A percentile compares a stretch with the other conserved stretches of the same genome.
phyloP scores from a whole-genome alignment of 2,113 vertebrate genomes.

The Cyprinus carpio region DNA sequence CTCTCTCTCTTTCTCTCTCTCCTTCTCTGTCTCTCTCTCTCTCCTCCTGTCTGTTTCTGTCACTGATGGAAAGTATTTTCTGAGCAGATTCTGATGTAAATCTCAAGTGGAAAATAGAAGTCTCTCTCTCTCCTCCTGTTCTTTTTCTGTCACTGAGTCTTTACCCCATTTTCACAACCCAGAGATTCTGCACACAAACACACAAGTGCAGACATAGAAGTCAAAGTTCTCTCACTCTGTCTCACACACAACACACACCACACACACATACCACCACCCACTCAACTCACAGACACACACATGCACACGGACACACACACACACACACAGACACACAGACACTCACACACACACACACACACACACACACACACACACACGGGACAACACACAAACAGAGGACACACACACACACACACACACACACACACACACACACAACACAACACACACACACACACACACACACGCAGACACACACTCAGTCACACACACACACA shows the following conservation, averaged over 20 bases:
- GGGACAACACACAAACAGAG: too few relatives aligned
- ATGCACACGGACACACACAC: too few relatives aligned
- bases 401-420: neutral
- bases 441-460: neutral
- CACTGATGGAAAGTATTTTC: neutral
- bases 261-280: too few relatives aligned
- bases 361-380: neutral
- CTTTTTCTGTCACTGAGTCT: constrained; percentile 12
- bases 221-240: neutral
- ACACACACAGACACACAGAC: neutral
- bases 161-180: constrained; percentile 29
- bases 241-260: too few relatives aligned
- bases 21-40: too few relatives aligned
- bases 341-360: neutral
- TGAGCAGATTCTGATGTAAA: constrained; percentile 9
- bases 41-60: neutral
- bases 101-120: constrained; percentile 26
- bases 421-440: constrained; percentile 10
- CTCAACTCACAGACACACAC: too few relatives aligned
- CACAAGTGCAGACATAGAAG: too few relatives aligned
- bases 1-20: too few relatives aligned
- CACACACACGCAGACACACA: too few relatives aligned
- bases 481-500: neutral
- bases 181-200: neutral
- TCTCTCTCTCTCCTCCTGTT: neutral